These are phyloP conservation scores for Neostethus bicornis DNA, from an alignment of 2,797 vertebrate genomes.

Conservation along the genomic window DNA sequence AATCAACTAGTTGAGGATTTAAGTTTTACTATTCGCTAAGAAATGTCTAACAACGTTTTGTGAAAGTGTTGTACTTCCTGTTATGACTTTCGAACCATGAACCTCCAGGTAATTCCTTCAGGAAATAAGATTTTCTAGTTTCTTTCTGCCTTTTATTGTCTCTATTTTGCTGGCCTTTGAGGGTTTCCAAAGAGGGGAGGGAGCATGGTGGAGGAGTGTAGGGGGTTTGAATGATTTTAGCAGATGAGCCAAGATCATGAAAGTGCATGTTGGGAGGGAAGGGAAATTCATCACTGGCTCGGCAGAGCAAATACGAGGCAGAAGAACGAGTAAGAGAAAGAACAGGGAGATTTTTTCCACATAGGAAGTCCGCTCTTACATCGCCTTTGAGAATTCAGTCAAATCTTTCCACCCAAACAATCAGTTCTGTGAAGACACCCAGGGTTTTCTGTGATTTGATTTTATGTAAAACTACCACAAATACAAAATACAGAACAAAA, in stretches of 20 bases:
- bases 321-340: slow-evolving; percentile 53
- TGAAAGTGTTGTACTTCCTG: background rate
- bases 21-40: too few relatives aligned
- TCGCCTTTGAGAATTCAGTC: slow-evolving; percentile 38
- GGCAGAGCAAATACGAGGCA: slow-evolving; percentile 43
- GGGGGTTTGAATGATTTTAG: slow-evolving; percentile 54
- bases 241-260: slow-evolving; percentile 61
- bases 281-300: slow-evolving; percentile 54
- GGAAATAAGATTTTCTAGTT: slow-evolving; percentile 38
- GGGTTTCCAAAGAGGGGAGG: slow-evolving; percentile 3
- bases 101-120: slow-evolving; percentile 6
- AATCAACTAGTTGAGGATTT: too few relatives aligned
- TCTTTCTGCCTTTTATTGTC: slow-evolving; percentile 44
- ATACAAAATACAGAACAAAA: background rate
- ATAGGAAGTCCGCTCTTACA: slow-evolving; percentile 62
- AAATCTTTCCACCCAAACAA: slow-evolving; percentile 24
- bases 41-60: background rate
- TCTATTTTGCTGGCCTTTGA: slow-evolving; percentile 43
- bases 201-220: too few relatives aligned
- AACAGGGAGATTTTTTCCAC: slow-evolving; percentile 51
- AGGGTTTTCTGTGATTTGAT: slow-evolving; percentile 17
- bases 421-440: slow-evolving; percentile 13
- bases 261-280: slow-evolving; percentile 50
- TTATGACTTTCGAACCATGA: slow-evolving; percentile 31
- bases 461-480: background rate